phyloP scores from a whole-genome alignment of 2,797 vertebrate species.

The Acrossocheilus fasciatus region DNA sequence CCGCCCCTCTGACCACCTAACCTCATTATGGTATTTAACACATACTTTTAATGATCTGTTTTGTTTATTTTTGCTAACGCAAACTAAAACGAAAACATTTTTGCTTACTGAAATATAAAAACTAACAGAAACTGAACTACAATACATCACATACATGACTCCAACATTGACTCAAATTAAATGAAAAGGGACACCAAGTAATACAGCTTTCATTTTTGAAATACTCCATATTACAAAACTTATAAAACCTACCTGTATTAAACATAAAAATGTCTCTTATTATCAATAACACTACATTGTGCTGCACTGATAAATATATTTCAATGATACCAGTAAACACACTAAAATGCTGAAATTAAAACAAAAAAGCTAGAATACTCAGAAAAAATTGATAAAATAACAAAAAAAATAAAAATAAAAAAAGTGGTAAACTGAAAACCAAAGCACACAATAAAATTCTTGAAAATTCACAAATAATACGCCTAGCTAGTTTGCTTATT shows the following conservation, averaged over 20 bases:
- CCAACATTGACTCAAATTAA: neutral
- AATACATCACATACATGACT: neutral
- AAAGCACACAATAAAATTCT: neutral
- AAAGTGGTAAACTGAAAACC: neutral
- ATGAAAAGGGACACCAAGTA: no score
- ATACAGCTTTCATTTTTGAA: no score
- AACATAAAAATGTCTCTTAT: no score
- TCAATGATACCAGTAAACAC: neutral
- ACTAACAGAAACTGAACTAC: neutral
- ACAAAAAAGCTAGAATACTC: no score
- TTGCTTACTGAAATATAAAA: neutral
- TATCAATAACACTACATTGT: no score
- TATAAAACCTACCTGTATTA: neutral
- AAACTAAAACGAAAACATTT: neutral
- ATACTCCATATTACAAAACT: neutral
- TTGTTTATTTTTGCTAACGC: neutral
- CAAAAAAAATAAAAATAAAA: no score
- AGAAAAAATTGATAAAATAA: neutral
- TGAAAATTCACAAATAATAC: neutral
- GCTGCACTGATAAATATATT: neutral
- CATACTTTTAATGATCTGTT: neutral
- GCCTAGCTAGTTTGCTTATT: neutral
- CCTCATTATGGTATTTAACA: neutral
- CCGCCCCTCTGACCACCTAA: neutral
- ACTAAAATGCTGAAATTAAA: neutral